Evolutionary conservation across 2,797 vertebrate genomes (phyloP).

Genomic region (Diplodus sargus): DNA sequence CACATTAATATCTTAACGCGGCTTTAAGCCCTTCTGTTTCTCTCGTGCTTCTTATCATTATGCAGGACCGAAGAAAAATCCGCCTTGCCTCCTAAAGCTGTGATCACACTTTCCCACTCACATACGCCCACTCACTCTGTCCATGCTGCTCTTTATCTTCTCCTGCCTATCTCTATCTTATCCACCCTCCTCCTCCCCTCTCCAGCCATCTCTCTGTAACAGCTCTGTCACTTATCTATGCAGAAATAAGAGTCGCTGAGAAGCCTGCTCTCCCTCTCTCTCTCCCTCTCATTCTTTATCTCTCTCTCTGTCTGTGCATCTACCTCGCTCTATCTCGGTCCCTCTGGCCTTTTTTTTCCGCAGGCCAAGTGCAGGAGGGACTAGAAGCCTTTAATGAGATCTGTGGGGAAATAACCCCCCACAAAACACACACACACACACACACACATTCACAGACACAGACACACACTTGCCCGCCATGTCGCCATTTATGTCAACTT

Average conservation of each 20-base stretch:
- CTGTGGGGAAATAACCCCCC: slow-evolving; percentile 76
- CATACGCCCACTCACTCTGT: slow-evolving; percentile 70
- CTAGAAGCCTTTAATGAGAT: slow-evolving; percentile 80
- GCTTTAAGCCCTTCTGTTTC: slow-evolving; percentile 40
- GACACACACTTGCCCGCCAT: slow-evolving; percentile 12
- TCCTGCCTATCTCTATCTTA: slow-evolving; percentile 60
- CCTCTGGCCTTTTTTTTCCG: slow-evolving; percentile 65
- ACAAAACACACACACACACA: slow-evolving; percentile 10
- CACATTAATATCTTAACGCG: slow-evolving; percentile 22
- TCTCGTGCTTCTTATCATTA: slow-evolving; percentile 49
- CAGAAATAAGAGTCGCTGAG: slow-evolving; percentile 49
- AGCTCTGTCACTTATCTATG: slow-evolving; percentile 55
- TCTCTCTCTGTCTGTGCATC: slow-evolving; percentile 17
- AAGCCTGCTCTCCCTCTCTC: slow-evolving; percentile 8
- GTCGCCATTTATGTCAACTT: slow-evolving; percentile 50
- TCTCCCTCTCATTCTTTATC: slow-evolving; percentile 3
- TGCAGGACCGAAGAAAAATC: slow-evolving; percentile 58
- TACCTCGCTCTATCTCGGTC: slow-evolving; percentile 35
- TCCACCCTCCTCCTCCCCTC: slow-evolving; percentile 45
- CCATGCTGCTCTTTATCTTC: slow-evolving; percentile 69
- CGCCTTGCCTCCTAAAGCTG: slow-evolving; percentile 72
- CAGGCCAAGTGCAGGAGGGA: slow-evolving; percentile 68
- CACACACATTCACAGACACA: neutral
- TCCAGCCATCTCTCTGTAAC: slow-evolving; percentile 43
- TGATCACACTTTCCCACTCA: slow-evolving; percentile 80